Evolutionary conservation across 2,797 vertebrate species (phyloP).

Genomic region (Poeciliopsis turneri): DNA sequence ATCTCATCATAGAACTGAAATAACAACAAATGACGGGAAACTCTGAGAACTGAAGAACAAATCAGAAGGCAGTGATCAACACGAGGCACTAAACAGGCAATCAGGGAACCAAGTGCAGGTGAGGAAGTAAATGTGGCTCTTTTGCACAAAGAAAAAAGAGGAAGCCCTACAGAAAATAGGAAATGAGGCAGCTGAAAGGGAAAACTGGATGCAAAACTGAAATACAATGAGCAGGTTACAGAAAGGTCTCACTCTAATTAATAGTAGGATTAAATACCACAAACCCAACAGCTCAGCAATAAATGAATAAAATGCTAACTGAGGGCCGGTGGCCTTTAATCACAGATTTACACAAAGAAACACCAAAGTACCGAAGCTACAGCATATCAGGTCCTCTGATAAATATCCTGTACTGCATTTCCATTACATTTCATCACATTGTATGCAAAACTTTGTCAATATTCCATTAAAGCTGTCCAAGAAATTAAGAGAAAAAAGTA

Average conservation of each 20-base stretch:
- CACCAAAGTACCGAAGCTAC: neutral
- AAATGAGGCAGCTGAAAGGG: neutral
- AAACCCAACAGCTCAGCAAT: neutral
- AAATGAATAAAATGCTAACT: neutral
- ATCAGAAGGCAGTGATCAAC: neutral
- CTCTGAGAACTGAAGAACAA: neutral
- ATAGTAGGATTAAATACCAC: neutral
- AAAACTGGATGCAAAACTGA: neutral
- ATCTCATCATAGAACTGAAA: neutral
- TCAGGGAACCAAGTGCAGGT: neutral
- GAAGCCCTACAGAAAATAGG: neutral
- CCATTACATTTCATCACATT: no score
- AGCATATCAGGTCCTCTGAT: neutral
- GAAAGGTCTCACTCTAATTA: neutral
- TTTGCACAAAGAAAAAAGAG: slow-evolving; percentile 3
- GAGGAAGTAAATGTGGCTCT: neutral
- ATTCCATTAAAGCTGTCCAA: no score
- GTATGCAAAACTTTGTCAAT: no score
- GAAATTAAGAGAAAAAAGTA: no score
- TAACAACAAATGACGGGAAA: neutral
- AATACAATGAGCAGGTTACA: neutral
- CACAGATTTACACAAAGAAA: neutral
- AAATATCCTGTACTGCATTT: neutral
- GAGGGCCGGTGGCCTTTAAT: neutral
- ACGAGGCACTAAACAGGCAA: neutral